Base-by-base conservation (phyloP, 2,888 invertebrate genomes). In the Lamellibrachia columna region DNA sequence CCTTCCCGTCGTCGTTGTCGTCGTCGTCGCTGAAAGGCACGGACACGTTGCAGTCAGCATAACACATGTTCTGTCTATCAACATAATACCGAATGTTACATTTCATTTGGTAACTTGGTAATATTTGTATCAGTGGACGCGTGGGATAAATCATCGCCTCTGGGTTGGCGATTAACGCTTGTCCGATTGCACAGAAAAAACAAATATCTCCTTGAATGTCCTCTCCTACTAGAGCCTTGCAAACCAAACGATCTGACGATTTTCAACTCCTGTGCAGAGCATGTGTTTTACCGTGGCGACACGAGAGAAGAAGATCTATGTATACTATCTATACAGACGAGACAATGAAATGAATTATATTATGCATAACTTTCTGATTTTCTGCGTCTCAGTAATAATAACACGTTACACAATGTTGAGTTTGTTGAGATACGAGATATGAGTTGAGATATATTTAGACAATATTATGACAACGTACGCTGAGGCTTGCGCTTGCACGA, bases 1-100 rank as follows among this genome's bases (percentile, higher is more conserved):
- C 53, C 90, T 90, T 60, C 94, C 92, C 3, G 95, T 94, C 52
- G 95, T 93, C 9, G 40, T 40, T 40, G 40, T 40, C 40, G 40
- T 40, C 40, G 40, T 40, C 22, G 75, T 75, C 22, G 75, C 75
- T 75, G 75, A 75, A 75, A 75, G 93, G 93, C 55, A 93, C 92
- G 40, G 40, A n/a, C 15, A 58, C 53, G 9, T 58, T 58, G 11
- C 22, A 28, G 22, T 92, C 9, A 28, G 91, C 28, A 52, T 58
- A 11, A 7, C 3, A 91, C 1, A 91, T 91, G 91, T 91, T 28
- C 11, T n/a, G 40, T 91, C 53, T 91, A 15, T 52, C 91, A 91
- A 91, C 91, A 91, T 22, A 91, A n/a, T 75, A 75, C 15, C 75
- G 75, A 75, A 22, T 22, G 75, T 15, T 22, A 75, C 75, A 75